Conservation (phyloP, 2,888 invertebrate genomes). For the Philopedon plagiatum region DNA sequence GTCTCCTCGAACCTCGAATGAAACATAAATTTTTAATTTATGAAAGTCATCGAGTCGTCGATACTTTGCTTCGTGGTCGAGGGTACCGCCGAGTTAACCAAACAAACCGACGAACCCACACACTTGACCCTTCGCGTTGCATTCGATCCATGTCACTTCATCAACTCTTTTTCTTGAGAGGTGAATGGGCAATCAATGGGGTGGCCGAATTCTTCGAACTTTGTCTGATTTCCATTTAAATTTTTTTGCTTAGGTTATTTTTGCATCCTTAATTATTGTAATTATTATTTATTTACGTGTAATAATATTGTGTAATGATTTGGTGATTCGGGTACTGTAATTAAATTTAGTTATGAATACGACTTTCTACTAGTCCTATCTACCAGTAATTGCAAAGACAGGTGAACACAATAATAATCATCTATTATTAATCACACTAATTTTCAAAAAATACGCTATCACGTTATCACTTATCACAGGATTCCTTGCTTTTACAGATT, state of each 20-base stretch:
- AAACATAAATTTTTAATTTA: slow-evolving; percentile 52
- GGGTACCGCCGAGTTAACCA: slow-evolving; percentile 41
- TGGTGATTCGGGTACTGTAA: too few species aligned
- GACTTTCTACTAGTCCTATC: too few species aligned
- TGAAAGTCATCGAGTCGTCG: slow-evolving; percentile 49
- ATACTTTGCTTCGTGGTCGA: slow-evolving; percentile 27
- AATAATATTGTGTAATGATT: neutral
- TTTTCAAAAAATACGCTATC: too few species aligned
- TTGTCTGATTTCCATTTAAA: slow-evolving; percentile 23
- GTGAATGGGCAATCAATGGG: slow-evolving; percentile 45
- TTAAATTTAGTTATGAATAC: too few species aligned
- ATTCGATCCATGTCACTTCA: slow-evolving; percentile 62
- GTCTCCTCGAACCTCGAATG: slow-evolving; percentile 47
- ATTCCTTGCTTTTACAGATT: too few species aligned
- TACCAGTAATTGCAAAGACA: too few species aligned
- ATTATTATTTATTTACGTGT: neutral
- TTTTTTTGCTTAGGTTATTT: neutral
- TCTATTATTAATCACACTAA: too few species aligned
- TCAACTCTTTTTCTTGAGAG: slow-evolving; percentile 57
- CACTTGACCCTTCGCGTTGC: slow-evolving; percentile 61
- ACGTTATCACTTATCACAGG: too few species aligned
- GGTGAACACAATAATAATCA: too few species aligned
- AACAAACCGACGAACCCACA: slow-evolving; percentile 56
- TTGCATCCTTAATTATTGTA: neutral
- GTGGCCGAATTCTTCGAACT: slow-evolving; percentile 40